These are phyloP conservation scores for Callimico goeldii DNA, from an alignment of 2,797 vertebrate genomes.

Conservation along the genomic window DNA sequence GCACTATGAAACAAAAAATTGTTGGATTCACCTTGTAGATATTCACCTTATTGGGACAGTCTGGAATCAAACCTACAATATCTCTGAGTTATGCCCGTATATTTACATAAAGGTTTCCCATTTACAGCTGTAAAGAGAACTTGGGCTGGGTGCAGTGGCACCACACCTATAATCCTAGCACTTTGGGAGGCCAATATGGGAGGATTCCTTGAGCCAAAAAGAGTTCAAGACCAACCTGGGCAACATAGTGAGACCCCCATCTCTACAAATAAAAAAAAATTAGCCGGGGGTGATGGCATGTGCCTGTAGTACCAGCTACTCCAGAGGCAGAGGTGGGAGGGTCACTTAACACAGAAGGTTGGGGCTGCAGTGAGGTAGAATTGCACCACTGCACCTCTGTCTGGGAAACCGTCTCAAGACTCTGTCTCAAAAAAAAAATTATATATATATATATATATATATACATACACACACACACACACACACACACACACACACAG, in stretches of 20 bases:
- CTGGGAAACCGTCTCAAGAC: neutral
- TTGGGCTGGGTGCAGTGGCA: neutral
- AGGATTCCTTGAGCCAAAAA: neutral
- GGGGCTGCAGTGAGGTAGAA: neutral
- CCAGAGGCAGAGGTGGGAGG: neutral
- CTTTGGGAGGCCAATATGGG: neutral
- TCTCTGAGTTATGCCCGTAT: neutral
- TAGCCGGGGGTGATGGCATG: neutral
- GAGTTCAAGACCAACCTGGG: neutral
- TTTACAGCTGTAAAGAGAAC: neutral
- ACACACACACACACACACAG: too few relatives aligned
- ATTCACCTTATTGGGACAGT: neutral
- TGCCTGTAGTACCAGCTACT: neutral
- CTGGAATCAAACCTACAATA: neutral
- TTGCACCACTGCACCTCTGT: neutral
- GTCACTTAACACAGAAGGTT: neutral
- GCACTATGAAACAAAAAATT: neutral
- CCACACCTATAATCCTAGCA: neutral
- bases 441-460: neutral
- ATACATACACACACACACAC: neutral
- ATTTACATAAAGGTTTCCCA: neutral
- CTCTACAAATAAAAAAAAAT: neutral
- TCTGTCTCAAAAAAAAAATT: neutral
- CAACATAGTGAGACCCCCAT: neutral
- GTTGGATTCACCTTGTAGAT: neutral